phyloP scores from a whole-genome alignment of 92 coral and sea anemone species.

The Actinostola sp. region DNA sequence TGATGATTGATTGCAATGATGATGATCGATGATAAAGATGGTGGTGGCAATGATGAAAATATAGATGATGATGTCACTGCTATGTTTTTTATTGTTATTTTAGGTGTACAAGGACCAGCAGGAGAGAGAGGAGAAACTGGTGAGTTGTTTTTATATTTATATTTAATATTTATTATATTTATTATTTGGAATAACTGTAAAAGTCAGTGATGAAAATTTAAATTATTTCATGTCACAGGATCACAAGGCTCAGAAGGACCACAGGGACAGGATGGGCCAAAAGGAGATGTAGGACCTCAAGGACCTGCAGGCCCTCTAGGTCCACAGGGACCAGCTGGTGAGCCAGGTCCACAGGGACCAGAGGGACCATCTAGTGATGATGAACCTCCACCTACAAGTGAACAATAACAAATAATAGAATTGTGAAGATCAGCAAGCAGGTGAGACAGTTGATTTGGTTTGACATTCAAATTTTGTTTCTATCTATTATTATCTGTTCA shows the following conservation, averaged over 20 bases:
- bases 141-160: too few relatives aligned
- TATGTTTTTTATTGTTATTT: too few relatives aligned
- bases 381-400: too few relatives aligned
- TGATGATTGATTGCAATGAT: background rate
- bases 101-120: constrained; percentile 60
- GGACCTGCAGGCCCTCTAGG: constrained; percentile 29
- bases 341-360: constrained; percentile 27
- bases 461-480: too few relatives aligned
- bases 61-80: too few relatives aligned
- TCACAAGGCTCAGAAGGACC: background rate
- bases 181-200: too few relatives aligned
- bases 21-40: background rate
- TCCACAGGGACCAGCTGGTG: constrained; percentile 55
- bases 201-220: too few relatives aligned
- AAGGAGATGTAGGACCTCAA: background rate
- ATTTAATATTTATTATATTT: too few relatives aligned
- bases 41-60: too few relatives aligned
- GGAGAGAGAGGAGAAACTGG: constrained; percentile 61
- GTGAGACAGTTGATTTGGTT: too few relatives aligned
- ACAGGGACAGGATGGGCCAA: constrained; percentile 41
- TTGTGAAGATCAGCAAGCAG: background rate
- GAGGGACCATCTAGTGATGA: background rate
- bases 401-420: background rate
- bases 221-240: too few relatives aligned
- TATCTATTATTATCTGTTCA: too few relatives aligned